Base-by-base conservation (phyloP, 2,888 invertebrate species). In the Labia minor region DNA sequence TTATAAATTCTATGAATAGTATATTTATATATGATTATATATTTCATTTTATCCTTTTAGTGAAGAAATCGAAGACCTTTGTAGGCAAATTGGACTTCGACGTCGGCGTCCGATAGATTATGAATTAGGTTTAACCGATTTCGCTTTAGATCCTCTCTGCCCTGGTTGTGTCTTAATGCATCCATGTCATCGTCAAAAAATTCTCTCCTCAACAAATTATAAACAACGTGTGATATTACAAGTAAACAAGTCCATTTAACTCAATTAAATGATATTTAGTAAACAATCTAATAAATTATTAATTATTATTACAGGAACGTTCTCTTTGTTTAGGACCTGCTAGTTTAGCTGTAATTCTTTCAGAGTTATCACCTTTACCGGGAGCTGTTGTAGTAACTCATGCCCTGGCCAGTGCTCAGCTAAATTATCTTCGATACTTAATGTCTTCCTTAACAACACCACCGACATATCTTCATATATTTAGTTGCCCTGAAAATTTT, bases 311-410 rank as follows among this genome's bases (percentile, higher is more conserved):
- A 66, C 72, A 90, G 90, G 90, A 91, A 74, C 84, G 88, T 67
- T 88, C 90, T 19, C 86, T 90, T 74, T 90, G 90, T 72, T 80
- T 89, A 71, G 92, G 90, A 0, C 89, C 91, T 0, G 90, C 90
- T 0, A 84, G 88, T 0, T 80, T 91, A 69, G 86, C 86, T 65
- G 85, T 86, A 70, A 82, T 89, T 0, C 79, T 90, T n/a, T 82
- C 83, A 0, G 81, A 81, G 10, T 80, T 84, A 70, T 4, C 49
- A 14, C 81, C 85, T 64, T 77, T 91, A 1, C 82, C 84, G 11
- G 92, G 92, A 1, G 86, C 86, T 19, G 86, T 92, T 0, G 83
- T 90, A 0, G 87, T 90, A 73, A 90, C 90, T 0, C 91, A 92
- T 73, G 18, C 61, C 19, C 49, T 49, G 3, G 49, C 49, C n/a